Conservation (phyloP, 2,797 vertebrate genomes). For the Myotis daubentonii region DNA sequence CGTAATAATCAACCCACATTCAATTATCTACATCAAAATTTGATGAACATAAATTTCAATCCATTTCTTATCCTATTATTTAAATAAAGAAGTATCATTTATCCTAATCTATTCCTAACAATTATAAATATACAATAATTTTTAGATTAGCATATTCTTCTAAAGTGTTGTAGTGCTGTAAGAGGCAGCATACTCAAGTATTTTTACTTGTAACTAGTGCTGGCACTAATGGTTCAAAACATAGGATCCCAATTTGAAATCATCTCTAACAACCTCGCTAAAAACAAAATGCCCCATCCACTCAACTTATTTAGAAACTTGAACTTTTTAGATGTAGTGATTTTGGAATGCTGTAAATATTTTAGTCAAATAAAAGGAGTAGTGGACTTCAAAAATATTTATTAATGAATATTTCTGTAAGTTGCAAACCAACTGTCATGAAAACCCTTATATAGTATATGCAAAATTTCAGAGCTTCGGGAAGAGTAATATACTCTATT, state of each 20-base stretch:
- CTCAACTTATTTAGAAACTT: conserved; percentile 58
- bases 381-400: background rate
- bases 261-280: background rate
- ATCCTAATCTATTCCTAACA: conserved; percentile 14
- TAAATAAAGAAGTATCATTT: conserved; percentile 40
- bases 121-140: background rate
- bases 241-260: conserved; percentile 17
- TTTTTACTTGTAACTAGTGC: background rate
- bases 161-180: conserved; percentile 1
- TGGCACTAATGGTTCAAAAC: conserved; percentile 10
- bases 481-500: conserved; percentile 29
- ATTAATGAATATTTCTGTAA: conserved; percentile 64
- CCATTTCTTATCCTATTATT: conserved; percentile 5
- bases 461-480: background rate
- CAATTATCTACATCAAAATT: background rate
- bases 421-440: background rate
- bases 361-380: conserved; percentile 41
- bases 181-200: background rate
- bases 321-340: conserved; percentile 2
- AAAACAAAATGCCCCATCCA: conserved; percentile 45
- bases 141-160: background rate
- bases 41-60: background rate
- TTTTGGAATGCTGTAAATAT: conserved; percentile 51
- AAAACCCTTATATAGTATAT: conserved; percentile 41
- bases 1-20: background rate